phyloP scores from a whole-genome alignment of 2,888 invertebrate genomes.

The Cancer borealis region DNA sequence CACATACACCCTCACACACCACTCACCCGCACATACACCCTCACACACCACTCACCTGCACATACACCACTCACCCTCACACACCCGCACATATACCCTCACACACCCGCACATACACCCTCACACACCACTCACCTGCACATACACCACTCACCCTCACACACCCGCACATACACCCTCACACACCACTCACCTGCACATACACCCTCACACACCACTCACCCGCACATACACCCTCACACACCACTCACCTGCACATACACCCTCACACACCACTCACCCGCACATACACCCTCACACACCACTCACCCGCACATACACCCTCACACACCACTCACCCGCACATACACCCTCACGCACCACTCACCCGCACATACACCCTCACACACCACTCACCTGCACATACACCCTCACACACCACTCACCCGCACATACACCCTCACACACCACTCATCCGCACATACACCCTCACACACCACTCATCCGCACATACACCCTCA shows the following conservation, averaged over 20 bases:
- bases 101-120: slow-evolving; percentile 85
- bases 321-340: neutral
- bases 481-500: neutral
- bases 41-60: slow-evolving; percentile 83
- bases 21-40: slow-evolving; percentile 85
- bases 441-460: neutral
- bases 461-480: neutral
- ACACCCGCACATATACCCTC: too few relatives aligned
- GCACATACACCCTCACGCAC: neutral
- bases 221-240: neutral
- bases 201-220: neutral
- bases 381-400: too few relatives aligned
- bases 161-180: too few relatives aligned
- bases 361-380: neutral
- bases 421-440: neutral
- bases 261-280: neutral
- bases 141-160: too few relatives aligned
- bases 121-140: too few relatives aligned
- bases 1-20: neutral
- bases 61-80: slow-evolving; percentile 82
- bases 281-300: too few relatives aligned
- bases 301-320: neutral
- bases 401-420: too few relatives aligned
- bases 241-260: neutral
- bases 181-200: neutral